Base-by-base conservation (phyloP, 2,797 vertebrate species). In the Eulemur mongoz region DNA sequence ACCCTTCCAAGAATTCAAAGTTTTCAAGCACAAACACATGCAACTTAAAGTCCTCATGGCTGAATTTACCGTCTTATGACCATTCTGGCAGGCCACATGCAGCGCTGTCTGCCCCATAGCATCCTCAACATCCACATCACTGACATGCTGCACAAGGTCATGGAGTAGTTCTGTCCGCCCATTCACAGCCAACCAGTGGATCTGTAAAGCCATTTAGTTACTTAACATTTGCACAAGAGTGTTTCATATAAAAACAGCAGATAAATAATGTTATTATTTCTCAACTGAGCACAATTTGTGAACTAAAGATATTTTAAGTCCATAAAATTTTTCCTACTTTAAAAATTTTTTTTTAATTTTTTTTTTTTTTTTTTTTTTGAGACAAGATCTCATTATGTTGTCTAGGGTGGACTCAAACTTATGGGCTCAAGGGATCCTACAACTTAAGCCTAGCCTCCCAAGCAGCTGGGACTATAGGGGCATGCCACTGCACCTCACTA, bases 101-200 rank as follows among this genome's bases (percentile, higher is more conserved):
- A 99, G 98, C 0, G 99, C 99, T 4, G 99, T 99, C 98, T 99
- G 99, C 4, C 99, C 99, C 99, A 99, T 99, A n/a, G 99, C 99
- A 69, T 99, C 99, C 97, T 99, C 99, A 82, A 99, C 99, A 43
- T 99, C 99, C 54, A 99, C 99, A 0, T 99, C 99, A 95, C 98
- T 99, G 98, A 99, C 99, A 8, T 99, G 99, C 70, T 99, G 99
- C 72, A 99, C 99, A 93, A 99, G 99, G 96, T 99, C 99, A 70
- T 99, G 99, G 90, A 99, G 99, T 45, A 99, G 98, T 97, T 99
- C 99, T 6, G 99, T 99, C 80, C 99, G 98, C 1, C 99, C 99
- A 43, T 99, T 99, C 94, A 99, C 99, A 54, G 99, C 99, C 98
- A 99, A 94, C 99, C 99, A 99, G 93, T 99, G 99, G 98, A 99